Base-by-base conservation (phyloP, 2,888 invertebrate species). In the Plebejus anna region DNA sequence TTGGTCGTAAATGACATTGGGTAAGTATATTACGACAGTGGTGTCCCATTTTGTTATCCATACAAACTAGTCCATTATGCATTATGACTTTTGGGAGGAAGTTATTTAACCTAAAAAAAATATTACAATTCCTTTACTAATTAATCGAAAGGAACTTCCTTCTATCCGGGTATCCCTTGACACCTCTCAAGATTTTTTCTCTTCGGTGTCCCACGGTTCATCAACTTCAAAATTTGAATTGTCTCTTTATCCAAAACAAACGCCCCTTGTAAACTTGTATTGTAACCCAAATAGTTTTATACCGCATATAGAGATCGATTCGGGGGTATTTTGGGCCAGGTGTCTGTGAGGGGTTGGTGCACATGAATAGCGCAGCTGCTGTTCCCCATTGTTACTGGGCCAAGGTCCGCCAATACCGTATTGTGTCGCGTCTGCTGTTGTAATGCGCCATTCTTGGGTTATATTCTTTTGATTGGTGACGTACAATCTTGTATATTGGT, bases 311-410 rank as follows among this genome's bases (percentile, higher is more conserved):
- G 13, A 32, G 28, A 66, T 66, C 32, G 4, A 13, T 61, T 16
- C 66, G 66, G 66, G 66, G 32, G 66, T 36, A 16, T 1, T 4
- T 2, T 5, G 61, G 66, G 36, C 66, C 66, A 66, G 66, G 66
- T 66, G 66, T 66, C 16, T 66, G 28, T 1, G 11, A 28, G 32
- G 32, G 66, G 66, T 66, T 66, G 66, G 13, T 66, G 66, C 66
- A 66, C 66, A 13, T 22, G n/a, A 59, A 59, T 13, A 32, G 22
- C 66, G 66, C 66, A 66, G 66, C 66, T 66, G 66, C 66, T 66
- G 66, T 66, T 16, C 66, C 5, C 66, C 66, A 66, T 66, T 66
- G 66, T 66, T 66, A 66, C 4, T 16, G 66, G 66, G 66, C 66
- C 66, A 66, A 66, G 66, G 66, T 66, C 32, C 66, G 16, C 66